Conservation (phyloP, 2,113 vertebrate species). For the Stigmatopora argus region DNA sequence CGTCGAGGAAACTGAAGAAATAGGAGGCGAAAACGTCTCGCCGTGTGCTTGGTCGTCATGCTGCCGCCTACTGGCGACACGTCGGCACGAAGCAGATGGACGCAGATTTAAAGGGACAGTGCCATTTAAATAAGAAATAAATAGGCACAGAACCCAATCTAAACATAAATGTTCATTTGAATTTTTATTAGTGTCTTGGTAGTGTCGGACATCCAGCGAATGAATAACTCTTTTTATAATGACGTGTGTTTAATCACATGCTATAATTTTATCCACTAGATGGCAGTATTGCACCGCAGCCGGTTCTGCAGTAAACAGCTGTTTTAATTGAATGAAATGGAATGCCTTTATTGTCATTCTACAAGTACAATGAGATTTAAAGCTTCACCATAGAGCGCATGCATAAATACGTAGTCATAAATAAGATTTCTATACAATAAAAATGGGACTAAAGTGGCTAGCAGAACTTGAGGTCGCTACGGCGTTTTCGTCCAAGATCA, state of each 20-base stretch:
- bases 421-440: too few species aligned
- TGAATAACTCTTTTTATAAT: too few species aligned
- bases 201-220: not conserved
- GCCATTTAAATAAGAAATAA: not conserved
- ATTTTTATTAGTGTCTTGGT: not conserved
- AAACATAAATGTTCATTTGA: not conserved
- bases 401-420: too few species aligned
- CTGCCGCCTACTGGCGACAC: constrained; percentile 36
- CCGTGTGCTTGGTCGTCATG: constrained; percentile 44
- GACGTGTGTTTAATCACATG: not conserved
- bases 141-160: not conserved
- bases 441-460: too few species aligned
- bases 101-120: constrained; percentile 55
- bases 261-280: constrained; percentile 24
- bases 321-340: not conserved
- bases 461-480: too few species aligned
- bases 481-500: too few species aligned
- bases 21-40: constrained; percentile 18
- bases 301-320: not conserved
- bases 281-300: constrained; percentile 33
- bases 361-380: too few species aligned
- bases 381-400: too few species aligned
- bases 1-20: not conserved
- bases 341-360: too few species aligned
- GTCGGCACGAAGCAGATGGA: constrained; percentile 46